phyloP scores from a whole-genome alignment of 2,888 invertebrate genomes.

The Chrysina gloriosa region DNA sequence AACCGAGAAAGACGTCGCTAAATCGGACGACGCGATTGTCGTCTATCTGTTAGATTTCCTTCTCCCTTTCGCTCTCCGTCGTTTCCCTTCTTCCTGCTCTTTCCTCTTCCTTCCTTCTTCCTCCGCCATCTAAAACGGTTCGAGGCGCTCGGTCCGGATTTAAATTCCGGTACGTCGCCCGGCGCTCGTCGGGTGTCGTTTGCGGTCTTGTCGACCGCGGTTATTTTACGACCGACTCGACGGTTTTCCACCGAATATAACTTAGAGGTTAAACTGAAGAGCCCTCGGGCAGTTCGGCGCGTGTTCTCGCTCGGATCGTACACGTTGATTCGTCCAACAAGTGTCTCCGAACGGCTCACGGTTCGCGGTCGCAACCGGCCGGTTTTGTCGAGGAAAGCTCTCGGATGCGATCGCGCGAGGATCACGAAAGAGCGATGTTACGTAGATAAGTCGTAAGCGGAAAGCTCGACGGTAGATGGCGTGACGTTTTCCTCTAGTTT shows the following conservation, averaged over 20 bases:
- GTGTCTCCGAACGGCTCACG: too few species aligned
- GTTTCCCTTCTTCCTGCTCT: not conserved
- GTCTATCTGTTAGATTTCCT: constrained; percentile 6
- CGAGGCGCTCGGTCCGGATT: constrained; percentile 2
- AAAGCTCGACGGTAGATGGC: too few species aligned
- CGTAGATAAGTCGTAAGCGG: too few species aligned
- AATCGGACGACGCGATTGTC: constrained; percentile 11
- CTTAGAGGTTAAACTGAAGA: constrained; percentile 27
- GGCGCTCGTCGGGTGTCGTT: constrained; percentile 24
- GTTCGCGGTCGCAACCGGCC: too few species aligned
- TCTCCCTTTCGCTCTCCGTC: not conserved
- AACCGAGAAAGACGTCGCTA: not conserved
- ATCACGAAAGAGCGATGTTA: too few species aligned
- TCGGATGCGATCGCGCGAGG: too few species aligned
- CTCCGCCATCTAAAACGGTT: not conserved
- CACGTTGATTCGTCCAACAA: too few species aligned
- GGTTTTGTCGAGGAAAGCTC: too few species aligned
- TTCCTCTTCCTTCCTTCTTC: not conserved
- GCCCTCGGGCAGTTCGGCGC: constrained; percentile 1
- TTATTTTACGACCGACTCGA: constrained; percentile 27
- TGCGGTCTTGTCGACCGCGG: constrained; percentile 22
- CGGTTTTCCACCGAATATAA: constrained; percentile 35
- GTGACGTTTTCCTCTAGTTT: too few species aligned
- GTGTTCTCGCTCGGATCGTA: not conserved
- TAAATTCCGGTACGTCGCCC: constrained; percentile 28